These are phyloP conservation scores for Pseudanteris insignis DNA, from an alignment of 2,888 invertebrate species.

Conservation along the genomic window DNA sequence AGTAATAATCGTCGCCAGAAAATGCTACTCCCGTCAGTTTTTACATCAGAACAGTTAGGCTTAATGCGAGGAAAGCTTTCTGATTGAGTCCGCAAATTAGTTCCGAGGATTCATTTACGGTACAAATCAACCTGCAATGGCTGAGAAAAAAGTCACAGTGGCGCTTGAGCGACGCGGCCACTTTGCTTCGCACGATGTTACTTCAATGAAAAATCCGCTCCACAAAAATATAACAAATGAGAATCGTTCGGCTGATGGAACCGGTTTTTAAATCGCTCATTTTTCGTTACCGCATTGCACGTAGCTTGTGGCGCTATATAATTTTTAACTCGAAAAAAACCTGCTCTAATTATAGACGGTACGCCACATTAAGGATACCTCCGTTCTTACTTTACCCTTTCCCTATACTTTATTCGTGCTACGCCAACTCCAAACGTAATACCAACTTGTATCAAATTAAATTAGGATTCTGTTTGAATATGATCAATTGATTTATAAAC, in stretches of 20 bases:
- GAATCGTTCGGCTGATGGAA: slow-evolving; percentile 12
- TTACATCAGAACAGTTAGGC: too few species aligned
- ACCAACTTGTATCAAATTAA: slow-evolving; percentile 27
- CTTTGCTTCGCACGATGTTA: too few species aligned
- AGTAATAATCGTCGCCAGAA: too few species aligned
- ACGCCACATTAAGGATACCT: slow-evolving; percentile 36
- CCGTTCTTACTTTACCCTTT: slow-evolving; percentile 7
- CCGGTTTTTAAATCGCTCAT: slow-evolving; percentile 35
- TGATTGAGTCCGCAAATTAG: too few species aligned
- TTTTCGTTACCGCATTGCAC: slow-evolving; percentile 20
- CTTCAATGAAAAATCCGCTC: slow-evolving; percentile 10
- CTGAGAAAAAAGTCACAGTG: too few species aligned
- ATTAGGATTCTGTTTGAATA: too few species aligned
- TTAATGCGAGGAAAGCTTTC: too few species aligned
- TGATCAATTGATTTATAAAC: too few species aligned
- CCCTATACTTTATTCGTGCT: slow-evolving; percentile 3
- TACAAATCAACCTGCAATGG: too few species aligned
- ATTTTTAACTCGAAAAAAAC: slow-evolving; percentile 59
- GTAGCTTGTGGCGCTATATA: slow-evolving; percentile 46
- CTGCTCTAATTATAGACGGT: slow-evolving; percentile 63
- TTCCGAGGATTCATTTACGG: too few species aligned
- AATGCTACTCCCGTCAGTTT: too few species aligned
- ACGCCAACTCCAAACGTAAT: slow-evolving; percentile 15
- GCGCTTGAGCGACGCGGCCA: too few species aligned
- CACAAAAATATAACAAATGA: slow-evolving; percentile 29